Evolutionary conservation across 2,113 vertebrate species (phyloP), one percentile per base, ranked within the genome.

Genomic region (Ceyx cyanopectus): DNA sequence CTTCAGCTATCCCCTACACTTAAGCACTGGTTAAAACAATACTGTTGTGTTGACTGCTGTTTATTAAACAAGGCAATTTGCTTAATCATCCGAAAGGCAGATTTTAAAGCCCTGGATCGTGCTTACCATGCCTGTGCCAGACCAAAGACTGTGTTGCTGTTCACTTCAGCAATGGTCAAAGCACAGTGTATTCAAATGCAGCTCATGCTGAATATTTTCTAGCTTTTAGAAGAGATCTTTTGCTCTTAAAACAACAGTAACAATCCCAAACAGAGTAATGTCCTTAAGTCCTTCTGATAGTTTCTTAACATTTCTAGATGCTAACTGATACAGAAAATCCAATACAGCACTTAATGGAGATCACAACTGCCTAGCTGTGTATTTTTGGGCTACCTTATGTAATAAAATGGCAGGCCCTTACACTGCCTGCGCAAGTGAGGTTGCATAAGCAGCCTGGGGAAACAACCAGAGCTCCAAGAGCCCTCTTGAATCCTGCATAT

Each of bases 391-490:
- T 92, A 77, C 75, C 51, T 95, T 95, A 94, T 85, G 72, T 88
- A 95, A 93, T 61, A 43, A 92, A 91, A 93, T 87, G 91, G 89
- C 95, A 87, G 91, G 89, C 58, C 91, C 46, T 89, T 50, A 15
- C 75, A 4, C 84, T 67, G 87, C 58, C 61, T 76, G 81, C n/a
- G 5, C 10, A 32, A 89, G 84, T 5, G 27, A 92, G 79, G 78
- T 91, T 96, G 91, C 89, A 91, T 93, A 96, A 95, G 94, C 92
- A 89, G 89, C 87, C 87, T 43, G 27, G 67, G 81, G 91, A 89
- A 92, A 93, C 87, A 93, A 68, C 23, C 3, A 2, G 67, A 73
- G 80, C 80, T 95, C 58, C 77, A 66, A 81, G 77, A 88, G 83
- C 83, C 51, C 81, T 93, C 66, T 69, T 76, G 91, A 75, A 88